These are phyloP conservation scores for Gambusia affinis DNA, from an alignment of 2,113 vertebrate genomes.

Conservation along the genomic window DNA sequence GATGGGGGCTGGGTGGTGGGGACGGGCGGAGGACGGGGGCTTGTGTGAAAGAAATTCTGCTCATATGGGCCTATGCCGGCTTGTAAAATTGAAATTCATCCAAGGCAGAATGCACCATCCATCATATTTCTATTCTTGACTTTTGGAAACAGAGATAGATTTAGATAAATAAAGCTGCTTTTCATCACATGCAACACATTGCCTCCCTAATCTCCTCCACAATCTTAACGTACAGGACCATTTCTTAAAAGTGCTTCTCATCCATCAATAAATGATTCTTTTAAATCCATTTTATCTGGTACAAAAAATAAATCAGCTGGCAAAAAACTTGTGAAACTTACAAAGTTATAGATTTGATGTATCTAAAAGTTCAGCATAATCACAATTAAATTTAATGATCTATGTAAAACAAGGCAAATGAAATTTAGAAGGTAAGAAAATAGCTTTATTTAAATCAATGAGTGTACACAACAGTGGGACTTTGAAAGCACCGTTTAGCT, in stretches of 20 bases:
- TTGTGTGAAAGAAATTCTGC: constrained; percentile 22
- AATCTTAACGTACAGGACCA: constrained; percentile 10
- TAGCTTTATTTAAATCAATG: too few species aligned
- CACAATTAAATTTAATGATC: background rate
- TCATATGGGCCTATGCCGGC: constrained; percentile 20
- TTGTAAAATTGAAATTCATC: constrained; percentile 45
- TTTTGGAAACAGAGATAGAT: constrained; percentile 25
- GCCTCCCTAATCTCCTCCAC: constrained; percentile 19
- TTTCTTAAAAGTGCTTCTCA: constrained; percentile 3
- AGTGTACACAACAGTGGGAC: too few species aligned
- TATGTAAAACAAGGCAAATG: too few species aligned
- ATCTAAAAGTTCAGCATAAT: background rate
- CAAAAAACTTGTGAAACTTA: too few species aligned
- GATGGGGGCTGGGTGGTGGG: constrained; percentile 8
- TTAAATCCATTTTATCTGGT: background rate
- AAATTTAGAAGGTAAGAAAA: too few species aligned
- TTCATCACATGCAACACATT: constrained; percentile 33
- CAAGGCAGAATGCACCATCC: constrained; percentile 29
- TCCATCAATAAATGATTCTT: background rate
- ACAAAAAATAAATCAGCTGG: background rate
- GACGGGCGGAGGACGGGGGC: background rate
- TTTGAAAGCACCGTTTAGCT: too few species aligned
- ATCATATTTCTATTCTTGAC: constrained; percentile 35
- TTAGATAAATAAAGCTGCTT: constrained; percentile 35
- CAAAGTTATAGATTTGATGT: background rate